Evolutionary conservation across 2,113 vertebrate genomes (phyloP).

Genomic region (Microcebus jonahi): DNA sequence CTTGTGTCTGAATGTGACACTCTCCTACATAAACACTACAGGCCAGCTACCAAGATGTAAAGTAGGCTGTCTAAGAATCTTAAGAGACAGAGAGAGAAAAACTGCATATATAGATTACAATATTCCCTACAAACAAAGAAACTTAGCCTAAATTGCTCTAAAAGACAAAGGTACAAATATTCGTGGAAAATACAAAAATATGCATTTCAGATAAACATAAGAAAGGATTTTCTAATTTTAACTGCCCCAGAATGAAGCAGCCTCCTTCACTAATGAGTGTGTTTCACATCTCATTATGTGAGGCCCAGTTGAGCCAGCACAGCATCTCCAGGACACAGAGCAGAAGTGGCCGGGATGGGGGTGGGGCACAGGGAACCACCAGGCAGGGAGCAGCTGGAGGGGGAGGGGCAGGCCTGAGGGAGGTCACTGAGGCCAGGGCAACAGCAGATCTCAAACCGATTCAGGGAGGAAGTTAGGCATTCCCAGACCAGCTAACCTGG

Average conservation of each 20-base stretch:
- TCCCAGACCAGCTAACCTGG: too few species aligned
- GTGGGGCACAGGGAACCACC: background rate
- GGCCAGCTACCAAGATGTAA: background rate
- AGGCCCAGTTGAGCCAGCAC: background rate
- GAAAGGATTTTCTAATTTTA: background rate
- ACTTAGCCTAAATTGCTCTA: background rate
- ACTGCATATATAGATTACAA: background rate
- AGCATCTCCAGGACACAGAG: background rate
- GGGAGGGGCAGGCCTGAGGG: background rate
- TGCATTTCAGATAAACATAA: background rate
- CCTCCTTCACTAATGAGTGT: background rate
- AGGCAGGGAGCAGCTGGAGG: too few species aligned
- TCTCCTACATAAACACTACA: background rate
- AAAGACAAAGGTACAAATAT: background rate
- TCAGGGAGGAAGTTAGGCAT: background rate
- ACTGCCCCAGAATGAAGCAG: background rate
- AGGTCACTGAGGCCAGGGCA: background rate
- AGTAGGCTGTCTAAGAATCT: background rate
- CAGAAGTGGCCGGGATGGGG: background rate
- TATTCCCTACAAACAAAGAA: background rate
- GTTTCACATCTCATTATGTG: background rate
- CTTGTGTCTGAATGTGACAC: background rate
- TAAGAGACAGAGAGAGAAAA: too few species aligned
- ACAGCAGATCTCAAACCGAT: background rate
- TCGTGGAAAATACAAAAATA: background rate